phyloP scores from a whole-genome alignment of 2,113 vertebrate species.

The Mixornis gularis region DNA sequence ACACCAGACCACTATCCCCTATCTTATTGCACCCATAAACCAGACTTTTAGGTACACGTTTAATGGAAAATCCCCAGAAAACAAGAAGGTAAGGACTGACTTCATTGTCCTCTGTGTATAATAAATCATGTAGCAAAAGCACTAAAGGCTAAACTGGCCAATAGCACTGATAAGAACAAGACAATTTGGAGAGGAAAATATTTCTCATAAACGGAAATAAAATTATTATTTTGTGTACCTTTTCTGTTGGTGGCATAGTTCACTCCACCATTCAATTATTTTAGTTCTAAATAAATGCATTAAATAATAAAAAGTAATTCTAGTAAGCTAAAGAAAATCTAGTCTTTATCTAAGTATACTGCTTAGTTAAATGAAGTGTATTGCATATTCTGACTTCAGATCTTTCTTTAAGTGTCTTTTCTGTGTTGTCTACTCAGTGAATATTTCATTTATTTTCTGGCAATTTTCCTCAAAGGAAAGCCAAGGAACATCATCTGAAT shows the following conservation, averaged over 20 bases:
- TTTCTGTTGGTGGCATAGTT: neutral
- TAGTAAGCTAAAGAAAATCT: neutral
- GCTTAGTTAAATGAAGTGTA: neutral
- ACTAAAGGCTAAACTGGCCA: neutral
- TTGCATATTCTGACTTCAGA: conserved; percentile 12
- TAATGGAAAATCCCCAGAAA: neutral
- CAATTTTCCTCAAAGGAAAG: conserved; percentile 34
- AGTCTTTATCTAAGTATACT: neutral
- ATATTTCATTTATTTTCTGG: conserved; percentile 46
- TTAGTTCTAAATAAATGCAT: neutral
- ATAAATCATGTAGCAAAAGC: neutral
- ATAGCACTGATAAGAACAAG: neutral
- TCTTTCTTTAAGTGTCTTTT: neutral
- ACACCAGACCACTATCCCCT: neutral
- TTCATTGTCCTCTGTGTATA: neutral
- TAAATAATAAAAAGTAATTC: neutral
- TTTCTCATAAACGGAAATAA: neutral
- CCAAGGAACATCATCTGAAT: conserved; percentile 48
- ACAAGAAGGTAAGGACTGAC: neutral
- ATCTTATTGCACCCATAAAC: neutral
- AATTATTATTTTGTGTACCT: neutral
- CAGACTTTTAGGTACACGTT: neutral
- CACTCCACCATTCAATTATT: neutral
- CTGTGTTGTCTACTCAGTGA: conserved; percentile 15
- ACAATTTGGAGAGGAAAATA: neutral